Evolutionary conservation across 2,113 vertebrate species (phyloP), one percentile per base, ranked within the genome.

Genomic region (Fregata magnificens): DNA sequence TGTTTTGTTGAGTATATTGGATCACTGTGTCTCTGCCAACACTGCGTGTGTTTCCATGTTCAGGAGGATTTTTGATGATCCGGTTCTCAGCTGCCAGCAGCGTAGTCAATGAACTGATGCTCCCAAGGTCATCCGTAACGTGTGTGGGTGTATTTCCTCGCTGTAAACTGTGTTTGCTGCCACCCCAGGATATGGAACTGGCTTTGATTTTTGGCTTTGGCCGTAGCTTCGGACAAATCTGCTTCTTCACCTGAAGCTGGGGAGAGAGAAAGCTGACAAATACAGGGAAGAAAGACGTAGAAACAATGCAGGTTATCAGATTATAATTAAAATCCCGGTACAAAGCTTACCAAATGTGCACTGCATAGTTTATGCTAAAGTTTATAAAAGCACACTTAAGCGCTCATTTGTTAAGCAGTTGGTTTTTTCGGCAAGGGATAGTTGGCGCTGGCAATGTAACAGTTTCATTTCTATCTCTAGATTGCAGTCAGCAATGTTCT

Each of bases 1-100:
- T 90, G 52, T 44, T 55, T 58, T 76, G 72, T 77, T 42, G 47
- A 28, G 32, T 53, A 83, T 14, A 8, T 92, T 74, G 56, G 53
- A 18, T 86, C 1, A 1, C 36, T 62, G 65, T 91, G 14, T 31
- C 50, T 32, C 29, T 93, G 94, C 91, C 85, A 90, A 1, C 65
- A 0, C 86, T 65, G 89, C 5, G 3, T 61, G 90, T 50, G 61
- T 90, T 86, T 70, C 87, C 66, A 11, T 74, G 84, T 88, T 84
- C 59, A 36, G 88, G 86, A 83, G 88, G 71, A 67, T 66, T 92
- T 97, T 55, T 86, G 93, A 86, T 90, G 92, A 93, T 90, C 71
- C 80, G 92, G 49, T 90, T 83, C 71, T 70, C 59, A 4, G 90
- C 93, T 88, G 95, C 96, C 72, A 89, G 52, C 29, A 94, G 88